Percentiles rank a stretch among this genome's conserved stretches.
Evolutionary conservation across 2,888 invertebrate genomes (phyloP).

Genomic region (Drosophila meridionalis): DNA sequence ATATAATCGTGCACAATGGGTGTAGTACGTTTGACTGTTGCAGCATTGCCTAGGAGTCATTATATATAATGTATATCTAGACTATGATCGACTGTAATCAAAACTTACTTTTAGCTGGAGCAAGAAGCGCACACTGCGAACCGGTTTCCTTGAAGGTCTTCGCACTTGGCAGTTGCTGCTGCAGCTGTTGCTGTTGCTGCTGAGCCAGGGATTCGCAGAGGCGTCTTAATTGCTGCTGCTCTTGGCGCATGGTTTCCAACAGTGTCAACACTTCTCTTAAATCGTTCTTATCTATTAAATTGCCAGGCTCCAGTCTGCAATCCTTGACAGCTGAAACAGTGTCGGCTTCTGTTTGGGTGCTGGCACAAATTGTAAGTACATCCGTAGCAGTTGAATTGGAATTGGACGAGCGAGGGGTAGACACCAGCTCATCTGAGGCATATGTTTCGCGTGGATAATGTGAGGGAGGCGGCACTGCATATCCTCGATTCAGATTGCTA

Average conservation of each 20-base stretch:
- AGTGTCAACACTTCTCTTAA: conserved; percentile 60
- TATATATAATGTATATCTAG: not conserved
- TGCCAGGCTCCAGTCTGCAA: conserved; percentile 28
- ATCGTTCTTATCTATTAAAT: conserved; percentile 73
- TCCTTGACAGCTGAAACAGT: conserved; percentile 12
- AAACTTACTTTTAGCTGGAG: conserved; percentile 39
- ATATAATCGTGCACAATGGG: conserved; percentile 65
- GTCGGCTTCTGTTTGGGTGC: conserved; percentile 81
- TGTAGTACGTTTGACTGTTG: conserved; percentile 42
- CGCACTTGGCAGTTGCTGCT: conserved; percentile 4
- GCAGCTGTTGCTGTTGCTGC: conserved; percentile 27
- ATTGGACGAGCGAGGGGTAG: conserved; percentile 1
- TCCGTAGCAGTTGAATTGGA: conserved; percentile 22
- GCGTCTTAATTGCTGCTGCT: conserved; percentile 73
- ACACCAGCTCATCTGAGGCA: conserved; percentile 9
- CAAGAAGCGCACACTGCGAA: conserved; percentile 58
- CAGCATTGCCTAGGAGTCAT: conserved; percentile 25
- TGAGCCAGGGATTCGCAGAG: conserved; percentile 59
- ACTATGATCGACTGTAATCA: not conserved
- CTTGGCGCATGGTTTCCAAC: conserved; percentile 68
- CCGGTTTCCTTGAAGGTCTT: conserved; percentile 49
- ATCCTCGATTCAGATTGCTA: conserved; percentile 31
- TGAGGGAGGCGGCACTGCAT: conserved; percentile 2
- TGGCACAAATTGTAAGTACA: conserved; percentile 81
- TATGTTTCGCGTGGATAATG: conserved; percentile 32